Conservation (phyloP, 2,797 vertebrate species). For the Chromobotia macracanthus region DNA sequence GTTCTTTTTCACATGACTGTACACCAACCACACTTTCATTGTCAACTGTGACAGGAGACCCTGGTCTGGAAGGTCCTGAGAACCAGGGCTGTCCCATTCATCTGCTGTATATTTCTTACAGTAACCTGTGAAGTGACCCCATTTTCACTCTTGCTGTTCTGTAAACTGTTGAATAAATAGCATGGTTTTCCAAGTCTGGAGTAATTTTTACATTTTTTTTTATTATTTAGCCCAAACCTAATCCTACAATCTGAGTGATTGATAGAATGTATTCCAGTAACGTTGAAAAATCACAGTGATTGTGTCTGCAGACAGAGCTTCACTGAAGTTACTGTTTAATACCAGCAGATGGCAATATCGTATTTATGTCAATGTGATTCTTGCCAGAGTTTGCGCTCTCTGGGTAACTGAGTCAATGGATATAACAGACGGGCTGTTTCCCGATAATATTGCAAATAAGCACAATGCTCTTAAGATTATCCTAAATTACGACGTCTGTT, state of each 20-base stretch:
- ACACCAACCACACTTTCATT: background rate
- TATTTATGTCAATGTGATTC: background rate
- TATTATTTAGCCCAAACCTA: too few relatives aligned
- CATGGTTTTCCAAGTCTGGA: background rate
- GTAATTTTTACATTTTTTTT: background rate
- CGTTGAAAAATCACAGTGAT: too few relatives aligned
- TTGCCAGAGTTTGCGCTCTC: background rate
- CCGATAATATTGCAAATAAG: background rate
- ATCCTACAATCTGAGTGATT: too few relatives aligned
- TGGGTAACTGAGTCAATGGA: background rate
- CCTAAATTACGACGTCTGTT: background rate
- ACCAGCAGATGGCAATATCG: slow-evolving; percentile 36
- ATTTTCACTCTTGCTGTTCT: background rate
- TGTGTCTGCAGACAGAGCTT: too few relatives aligned
- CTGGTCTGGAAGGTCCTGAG: background rate
- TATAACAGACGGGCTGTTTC: slow-evolving; percentile 1
- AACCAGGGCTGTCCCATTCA: background rate
- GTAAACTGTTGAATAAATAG: background rate
- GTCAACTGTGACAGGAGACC: background rate
- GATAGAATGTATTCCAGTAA: too few relatives aligned
- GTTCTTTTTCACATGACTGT: too few relatives aligned
- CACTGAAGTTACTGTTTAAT: background rate
- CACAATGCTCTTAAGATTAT: background rate
- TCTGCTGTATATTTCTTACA: background rate
- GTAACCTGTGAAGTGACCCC: background rate